Percentiles rank a stretch among this genome's conserved stretches.
phyloP scores from a whole-genome alignment of 1,140 invertebrate genomes.

The honey bee (Apis mellifera) region Amel_HAv3.1 CM009939.2:4633501-4634000 shows the following conservation, averaged over 20 bases:
- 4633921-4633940: too few species aligned
- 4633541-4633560: neutral
- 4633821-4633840: too few species aligned
- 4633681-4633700: neutral
- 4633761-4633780: too few species aligned
- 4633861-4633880: too few species aligned
- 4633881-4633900: too few species aligned
- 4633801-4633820: too few species aligned
- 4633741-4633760: too few species aligned
- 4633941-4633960: too few species aligned
- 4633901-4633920: too few species aligned
- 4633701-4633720: neutral
- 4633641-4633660: constrained; percentile 31
- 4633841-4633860: too few species aligned
- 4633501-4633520: constrained; percentile 56
- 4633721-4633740: neutral
- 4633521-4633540: constrained; percentile 52
- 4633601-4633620: constrained; percentile 24
- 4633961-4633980: neutral
- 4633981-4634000: neutral
- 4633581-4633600: constrained; percentile 51
- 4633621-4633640: constrained; percentile 32
- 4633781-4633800: too few species aligned
- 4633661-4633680: neutral
- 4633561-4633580: constrained; percentile 55